Base-by-base conservation (phyloP, 64 coral and sea anemone species). In the Stichodactyla mertensii region DNA sequence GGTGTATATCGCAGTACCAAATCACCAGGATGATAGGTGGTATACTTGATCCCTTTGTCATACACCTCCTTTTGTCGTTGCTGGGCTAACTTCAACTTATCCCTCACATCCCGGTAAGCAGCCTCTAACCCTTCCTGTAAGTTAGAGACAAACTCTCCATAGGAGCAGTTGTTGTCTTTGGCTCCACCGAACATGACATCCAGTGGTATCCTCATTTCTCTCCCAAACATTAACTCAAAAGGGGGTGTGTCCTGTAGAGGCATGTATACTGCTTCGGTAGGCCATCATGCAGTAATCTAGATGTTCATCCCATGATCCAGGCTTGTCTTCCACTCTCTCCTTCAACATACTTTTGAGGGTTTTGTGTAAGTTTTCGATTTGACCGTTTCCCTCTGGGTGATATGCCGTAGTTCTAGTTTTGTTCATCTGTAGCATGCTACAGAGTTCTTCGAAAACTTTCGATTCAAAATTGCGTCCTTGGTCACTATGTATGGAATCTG, bases 231-330 rank as follows among this genome's bases (percentile, higher is more conserved):
- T 9, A 86, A 36, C 55, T 82, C 83, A 20, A 86, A 86, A 86
- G 7, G 90, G 86, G 7, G 79, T 92, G 19, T 77, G 79, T 19
- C 79, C 90, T 19, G 78, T 92, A 7, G 85, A 83, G 11, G 51
- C 4, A 61, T 92, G 85, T 12, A 88, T 79, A 87, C 83, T 91
- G 64, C 89, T 91, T 7, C 84, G 20, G 15, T 81, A 91, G 66
- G 89, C 89, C 84, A 86, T 91, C 83, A 91, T 86, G 51, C 84
- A 86, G 19, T 52, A 77, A 22, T 86, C 83, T 15, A 86, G 51
- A 3, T 91, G 54, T 77, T 86, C 83, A 16, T 91, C 89, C 84
- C 82, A 90, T 56, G 24, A 6, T 5, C 78, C 7, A 7, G 62
- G 61, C 52, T 90, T 6, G 19, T 78, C 83, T 54, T 83, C 51